Percentiles rank a stretch among this genome's conserved stretches.
Conservation (phyloP, 1,140 invertebrate species). For the Brachionus plicatilis region DNA sequence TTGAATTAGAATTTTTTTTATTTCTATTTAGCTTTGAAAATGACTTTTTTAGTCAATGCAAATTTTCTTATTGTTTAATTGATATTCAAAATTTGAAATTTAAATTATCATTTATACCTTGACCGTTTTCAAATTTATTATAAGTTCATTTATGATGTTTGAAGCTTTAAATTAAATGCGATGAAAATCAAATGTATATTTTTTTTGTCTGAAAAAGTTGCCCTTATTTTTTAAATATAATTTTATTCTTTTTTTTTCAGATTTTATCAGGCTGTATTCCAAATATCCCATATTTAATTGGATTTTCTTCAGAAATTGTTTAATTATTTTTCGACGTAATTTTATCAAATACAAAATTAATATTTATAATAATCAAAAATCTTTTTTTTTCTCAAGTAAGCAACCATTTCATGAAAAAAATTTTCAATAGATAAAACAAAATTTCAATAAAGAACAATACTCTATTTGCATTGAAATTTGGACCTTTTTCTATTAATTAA, state of each 20-base stretch:
- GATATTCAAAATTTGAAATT: not conserved
- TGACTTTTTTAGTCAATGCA: not conserved
- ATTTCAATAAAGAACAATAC: too few species aligned
- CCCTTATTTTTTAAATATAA: not conserved
- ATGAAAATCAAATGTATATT: not conserved
- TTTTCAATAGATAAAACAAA: too few species aligned
- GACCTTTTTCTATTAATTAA: too few species aligned
- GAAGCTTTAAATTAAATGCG: not conserved
- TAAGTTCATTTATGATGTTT: not conserved
- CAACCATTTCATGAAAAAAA: too few species aligned
- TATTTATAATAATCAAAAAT: not conserved
- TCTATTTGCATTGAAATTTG: too few species aligned
- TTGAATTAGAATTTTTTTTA: not conserved
- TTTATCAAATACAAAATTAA: too few species aligned
- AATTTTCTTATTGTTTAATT: not conserved
- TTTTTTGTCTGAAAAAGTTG: not conserved
- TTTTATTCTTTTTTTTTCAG: not conserved
- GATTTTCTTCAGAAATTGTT: too few species aligned
- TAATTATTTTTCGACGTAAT: too few species aligned
- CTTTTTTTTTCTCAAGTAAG: not conserved
- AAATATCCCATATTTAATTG: too few species aligned
- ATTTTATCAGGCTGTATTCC: too few species aligned
- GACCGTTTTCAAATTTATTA: not conserved
- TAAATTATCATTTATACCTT: not conserved
- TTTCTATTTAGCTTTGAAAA: not conserved